phyloP scores from a whole-genome alignment of 2,113 vertebrate genomes.

The Megaleporinus macrocephalus region DNA sequence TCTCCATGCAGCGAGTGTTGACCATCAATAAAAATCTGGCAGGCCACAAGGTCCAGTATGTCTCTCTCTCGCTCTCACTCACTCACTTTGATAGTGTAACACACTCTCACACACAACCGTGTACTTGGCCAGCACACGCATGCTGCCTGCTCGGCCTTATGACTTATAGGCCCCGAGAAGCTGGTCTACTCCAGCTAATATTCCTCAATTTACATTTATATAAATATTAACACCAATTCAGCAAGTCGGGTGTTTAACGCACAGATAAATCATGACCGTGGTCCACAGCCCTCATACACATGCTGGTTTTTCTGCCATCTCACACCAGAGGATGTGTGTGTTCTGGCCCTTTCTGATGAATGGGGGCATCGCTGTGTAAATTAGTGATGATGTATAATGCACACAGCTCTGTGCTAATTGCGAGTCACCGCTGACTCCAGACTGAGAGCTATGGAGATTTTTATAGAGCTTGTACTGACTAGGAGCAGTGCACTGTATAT shows the following conservation, averaged over 20 bases:
- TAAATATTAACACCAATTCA: constrained; percentile 59
- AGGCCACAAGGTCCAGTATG: constrained; percentile 31
- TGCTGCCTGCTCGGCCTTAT: not conserved
- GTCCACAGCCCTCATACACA: not conserved
- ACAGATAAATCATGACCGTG: constrained; percentile 50
- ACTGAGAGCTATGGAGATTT: constrained; percentile 34
- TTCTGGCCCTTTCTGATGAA: constrained; percentile 42
- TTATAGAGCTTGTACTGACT: constrained; percentile 37
- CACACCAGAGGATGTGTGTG: constrained; percentile 17
- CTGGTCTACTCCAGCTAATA: constrained; percentile 40
- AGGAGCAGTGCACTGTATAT: not conserved
- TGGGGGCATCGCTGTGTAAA: constrained; percentile 42
- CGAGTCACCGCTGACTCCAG: constrained; percentile 27
- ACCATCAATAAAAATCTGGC: constrained; percentile 59
- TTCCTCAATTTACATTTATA: constrained; percentile 61
- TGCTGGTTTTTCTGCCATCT: constrained; percentile 10
- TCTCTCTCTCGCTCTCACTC: not conserved
- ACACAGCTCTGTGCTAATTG: constrained; percentile 41
- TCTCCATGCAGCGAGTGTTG: constrained; percentile 51
- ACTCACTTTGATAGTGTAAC: not conserved
- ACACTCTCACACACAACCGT: not conserved
- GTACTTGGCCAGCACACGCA: not conserved
- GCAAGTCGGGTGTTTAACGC: constrained; percentile 43
- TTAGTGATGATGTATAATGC: constrained; percentile 57
- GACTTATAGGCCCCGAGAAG: constrained; percentile 42